Conservation (phyloP, 2,888 invertebrate genomes). For the Byasa hedistus region DNA sequence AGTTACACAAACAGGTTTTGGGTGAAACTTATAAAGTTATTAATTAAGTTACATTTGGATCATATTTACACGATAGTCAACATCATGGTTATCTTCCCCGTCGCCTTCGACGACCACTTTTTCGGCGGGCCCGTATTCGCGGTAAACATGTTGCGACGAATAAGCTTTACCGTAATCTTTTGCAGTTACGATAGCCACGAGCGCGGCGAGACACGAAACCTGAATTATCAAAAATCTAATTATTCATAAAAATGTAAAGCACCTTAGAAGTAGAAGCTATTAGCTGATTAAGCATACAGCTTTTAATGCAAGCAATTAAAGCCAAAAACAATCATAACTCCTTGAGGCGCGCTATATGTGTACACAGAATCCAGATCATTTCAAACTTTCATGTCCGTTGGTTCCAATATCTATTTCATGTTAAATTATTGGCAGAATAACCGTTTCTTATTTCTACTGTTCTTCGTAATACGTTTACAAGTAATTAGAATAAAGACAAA, state of each 20-base stretch:
- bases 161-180: constrained; percentile 57
- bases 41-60: neutral
- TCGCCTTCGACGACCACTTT: constrained; percentile 43
- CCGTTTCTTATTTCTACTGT: neutral
- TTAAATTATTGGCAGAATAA: neutral
- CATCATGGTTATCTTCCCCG: constrained; percentile 46
- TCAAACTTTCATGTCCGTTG: no score
- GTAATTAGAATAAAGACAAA: neutral
- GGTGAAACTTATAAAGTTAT: neutral
- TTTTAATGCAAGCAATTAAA: no score
- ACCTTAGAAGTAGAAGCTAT: neutral
- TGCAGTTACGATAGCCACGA: constrained; percentile 45
- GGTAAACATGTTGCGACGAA: constrained; percentile 59
- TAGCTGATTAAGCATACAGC: no score
- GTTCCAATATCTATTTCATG: no score
- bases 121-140: constrained; percentile 56
- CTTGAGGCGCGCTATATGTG: no score
- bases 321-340: no score
- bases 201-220: constrained; percentile 46
- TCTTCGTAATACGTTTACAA: neutral
- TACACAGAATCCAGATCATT: no score
- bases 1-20: neutral
- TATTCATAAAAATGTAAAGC: neutral
- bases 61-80: constrained; percentile 36
- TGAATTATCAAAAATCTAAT: constrained; percentile 15